Percentiles rank a stretch among this genome's conserved stretches.
phyloP scores from a whole-genome alignment of 2,888 invertebrate species.

The Andrena haemorrhoa region DNA sequence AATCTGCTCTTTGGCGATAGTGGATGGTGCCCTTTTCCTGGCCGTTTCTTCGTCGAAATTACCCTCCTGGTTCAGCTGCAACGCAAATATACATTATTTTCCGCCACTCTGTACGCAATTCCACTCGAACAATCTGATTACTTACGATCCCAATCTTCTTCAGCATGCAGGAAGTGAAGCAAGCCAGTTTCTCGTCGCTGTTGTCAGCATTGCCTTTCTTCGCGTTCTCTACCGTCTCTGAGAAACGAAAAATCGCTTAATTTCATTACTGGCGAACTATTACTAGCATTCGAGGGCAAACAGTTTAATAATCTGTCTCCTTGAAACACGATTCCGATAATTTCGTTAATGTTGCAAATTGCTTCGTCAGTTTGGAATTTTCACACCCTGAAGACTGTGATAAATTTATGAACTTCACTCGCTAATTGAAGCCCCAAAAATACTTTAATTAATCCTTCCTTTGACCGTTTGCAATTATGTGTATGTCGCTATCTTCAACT shows the following conservation, averaged over 20 bases:
- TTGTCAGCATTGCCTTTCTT: conserved; percentile 47
- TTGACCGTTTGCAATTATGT: not conserved
- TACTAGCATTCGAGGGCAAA: not conserved
- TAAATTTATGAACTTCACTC: too few species aligned
- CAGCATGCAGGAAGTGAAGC: conserved; percentile 77
- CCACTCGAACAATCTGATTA: conserved; percentile 20
- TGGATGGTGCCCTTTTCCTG: conserved; percentile 21
- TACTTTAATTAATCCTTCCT: not conserved
- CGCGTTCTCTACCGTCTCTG: conserved; percentile 73
- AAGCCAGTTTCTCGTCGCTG: conserved; percentile 72
- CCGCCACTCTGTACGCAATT: too few species aligned
- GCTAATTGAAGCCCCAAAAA: too few species aligned
- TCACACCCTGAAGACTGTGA: too few species aligned
- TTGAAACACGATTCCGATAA: too few species aligned
- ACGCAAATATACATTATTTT: conserved; percentile 1
- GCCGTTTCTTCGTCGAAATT: conserved; percentile 44
- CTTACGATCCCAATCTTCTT: conserved; percentile 80
- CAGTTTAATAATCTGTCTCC: too few species aligned
- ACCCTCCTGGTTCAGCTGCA: conserved; percentile 58
- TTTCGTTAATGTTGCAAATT: too few species aligned
- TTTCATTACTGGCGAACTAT: not conserved
- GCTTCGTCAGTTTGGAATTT: too few species aligned
- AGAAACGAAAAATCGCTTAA: conserved; percentile 1
- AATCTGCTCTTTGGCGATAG: conserved; percentile 37
- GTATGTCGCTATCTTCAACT: conserved; percentile 14